Evolutionary conservation across 2,797 vertebrate species (phyloP), one percentile per base, ranked within the genome.

Genomic region (Aphelocoma californica): DNA sequence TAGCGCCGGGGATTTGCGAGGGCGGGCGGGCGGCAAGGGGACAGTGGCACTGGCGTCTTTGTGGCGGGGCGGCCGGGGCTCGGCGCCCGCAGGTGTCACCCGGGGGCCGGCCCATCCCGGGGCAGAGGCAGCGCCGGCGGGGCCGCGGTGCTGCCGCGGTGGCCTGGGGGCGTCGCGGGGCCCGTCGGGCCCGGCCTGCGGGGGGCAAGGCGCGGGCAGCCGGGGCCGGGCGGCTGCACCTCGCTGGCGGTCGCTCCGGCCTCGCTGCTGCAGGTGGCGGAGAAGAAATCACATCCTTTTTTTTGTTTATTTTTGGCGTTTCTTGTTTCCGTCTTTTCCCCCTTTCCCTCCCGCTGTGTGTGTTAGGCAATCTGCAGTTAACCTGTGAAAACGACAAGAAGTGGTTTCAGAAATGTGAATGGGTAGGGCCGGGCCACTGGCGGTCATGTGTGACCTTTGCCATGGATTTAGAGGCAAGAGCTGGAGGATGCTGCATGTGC

Each of bases 361-460:
- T 11, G 7, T n/a, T 29, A 19, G 36, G 47, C 47, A 15, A 1
- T 29, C 8, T 15, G 50, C 14, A 14, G 0, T 64, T 50, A 26
- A 53, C 32, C 57, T 11, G 34, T 12, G 36, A 5, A 53, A 50
- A 2, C 3, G 77, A 50, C 25, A 28, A 62, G 62, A 57, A 61
- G 54, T 5, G 75, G 61, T 26, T 87, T 85, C 14, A 8, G 83
- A 40, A 26, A 48, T 9, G 53, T 34, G 78, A 47, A 8, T 21
- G 71, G 56, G 47, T 34, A 80, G 66, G 72, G 83, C 42, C 4
- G 6, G 36, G 81, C 69, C n/a, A 9, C 42, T 6, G 45, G n/a
- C 66, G 60, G 54, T 50, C 60, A 44, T 62, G 28, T 50, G 81
- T 66, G 87, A 86, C 90, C 78, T 95, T 96, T 97, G 95, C 97